phyloP scores from a whole-genome alignment of 2,113 vertebrate genomes.

The Scopus umbretta region DNA sequence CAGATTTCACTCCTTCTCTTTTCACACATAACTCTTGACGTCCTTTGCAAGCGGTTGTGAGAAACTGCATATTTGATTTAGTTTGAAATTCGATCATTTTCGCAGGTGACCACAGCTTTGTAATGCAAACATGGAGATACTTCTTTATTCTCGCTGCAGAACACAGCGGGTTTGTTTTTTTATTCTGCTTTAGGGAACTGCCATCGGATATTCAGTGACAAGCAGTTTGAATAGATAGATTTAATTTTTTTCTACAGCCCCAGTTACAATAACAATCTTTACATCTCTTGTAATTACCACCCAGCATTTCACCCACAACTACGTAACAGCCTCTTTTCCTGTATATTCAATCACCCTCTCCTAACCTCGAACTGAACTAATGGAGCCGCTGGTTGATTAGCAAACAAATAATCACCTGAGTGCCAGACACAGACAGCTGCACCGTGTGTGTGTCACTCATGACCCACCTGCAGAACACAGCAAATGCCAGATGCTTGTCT shows the following conservation, averaged over 20 bases:
- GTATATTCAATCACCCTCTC: neutral
- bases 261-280: constrained; percentile 17
- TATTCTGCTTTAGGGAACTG: neutral
- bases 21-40: constrained; percentile 53
- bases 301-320: neutral
- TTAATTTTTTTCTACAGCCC: constrained; percentile 35
- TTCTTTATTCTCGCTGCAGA: neutral
- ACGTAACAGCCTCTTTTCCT: neutral
- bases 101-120: constrained; percentile 18
- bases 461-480: constrained; percentile 8
- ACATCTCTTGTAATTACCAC: neutral
- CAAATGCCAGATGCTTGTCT: constrained; percentile 24
- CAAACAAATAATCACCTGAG: constrained; percentile 33
- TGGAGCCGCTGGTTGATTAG: constrained; percentile 16
- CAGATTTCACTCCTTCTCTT: constrained; percentile 29
- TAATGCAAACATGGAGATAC: constrained; percentile 19
- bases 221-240: constrained; percentile 40
- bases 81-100: constrained; percentile 39
- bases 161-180: neutral
- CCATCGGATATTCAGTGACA: constrained; percentile 37
- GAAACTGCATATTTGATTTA: constrained; percentile 43
- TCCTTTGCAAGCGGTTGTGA: constrained; percentile 42
- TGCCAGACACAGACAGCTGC: constrained; percentile 47
- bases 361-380: neutral
- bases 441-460: neutral